Evolutionary conservation across 2,888 invertebrate species (phyloP).

Genomic region (Rhaphigaster nebulosa): DNA sequence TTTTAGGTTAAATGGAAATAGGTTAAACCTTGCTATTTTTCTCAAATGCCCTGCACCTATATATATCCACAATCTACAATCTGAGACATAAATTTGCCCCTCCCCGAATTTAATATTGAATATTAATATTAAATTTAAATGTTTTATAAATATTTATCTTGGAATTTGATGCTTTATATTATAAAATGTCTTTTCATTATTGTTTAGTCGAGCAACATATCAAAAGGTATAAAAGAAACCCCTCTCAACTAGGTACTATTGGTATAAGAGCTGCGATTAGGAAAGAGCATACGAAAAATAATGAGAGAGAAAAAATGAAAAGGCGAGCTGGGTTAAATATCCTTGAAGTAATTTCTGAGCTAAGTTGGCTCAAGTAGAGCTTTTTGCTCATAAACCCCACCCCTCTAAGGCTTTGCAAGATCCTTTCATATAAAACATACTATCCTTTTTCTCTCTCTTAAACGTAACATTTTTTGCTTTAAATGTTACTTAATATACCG

Average conservation of each 20-base stretch:
- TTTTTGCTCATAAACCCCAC: not conserved
- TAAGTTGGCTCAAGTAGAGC: slow-evolving; percentile 43
- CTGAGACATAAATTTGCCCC: no score
- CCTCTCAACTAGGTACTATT: not conserved
- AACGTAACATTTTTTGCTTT: not conserved
- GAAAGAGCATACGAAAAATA: not conserved
- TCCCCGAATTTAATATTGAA: no score
- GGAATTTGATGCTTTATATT: no score
- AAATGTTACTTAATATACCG: slow-evolving; percentile 14
- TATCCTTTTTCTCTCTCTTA: slow-evolving; percentile 11
- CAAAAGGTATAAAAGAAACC: not conserved
- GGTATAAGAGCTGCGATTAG: not conserved
- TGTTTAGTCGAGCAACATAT: not conserved
- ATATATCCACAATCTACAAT: no score
- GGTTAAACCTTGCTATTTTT: no score
- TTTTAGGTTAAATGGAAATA: no score
- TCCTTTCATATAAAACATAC: slow-evolving; percentile 37
- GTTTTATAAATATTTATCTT: no score
- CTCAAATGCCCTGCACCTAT: no score
- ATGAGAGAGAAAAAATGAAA: not conserved
- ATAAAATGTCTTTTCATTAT: not conserved
- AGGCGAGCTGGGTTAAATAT: not conserved
- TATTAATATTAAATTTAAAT: no score
- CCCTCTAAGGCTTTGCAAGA: not conserved
- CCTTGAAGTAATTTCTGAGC: slow-evolving; percentile 24